Conservation (phyloP, 2,113 vertebrate species). For the Pholis gunnellus region DNA sequence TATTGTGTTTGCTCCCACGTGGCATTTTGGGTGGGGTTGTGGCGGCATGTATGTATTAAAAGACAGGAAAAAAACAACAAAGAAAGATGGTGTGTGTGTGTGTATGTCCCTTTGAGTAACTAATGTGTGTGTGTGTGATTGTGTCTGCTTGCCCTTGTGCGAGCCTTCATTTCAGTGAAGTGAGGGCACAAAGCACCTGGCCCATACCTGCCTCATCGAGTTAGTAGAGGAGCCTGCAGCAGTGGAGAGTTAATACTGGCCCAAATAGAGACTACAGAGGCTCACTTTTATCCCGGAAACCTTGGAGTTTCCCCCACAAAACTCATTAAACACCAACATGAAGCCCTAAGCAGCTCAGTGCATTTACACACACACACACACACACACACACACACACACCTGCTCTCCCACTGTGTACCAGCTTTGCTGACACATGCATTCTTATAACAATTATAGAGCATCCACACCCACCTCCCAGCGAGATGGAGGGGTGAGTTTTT, state of each 20-base stretch:
- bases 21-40: conserved; percentile 7
- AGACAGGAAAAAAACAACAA: neutral
- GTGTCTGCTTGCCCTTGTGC: conserved; percentile 31
- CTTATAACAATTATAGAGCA: conserved; percentile 66
- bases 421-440: conserved; percentile 70
- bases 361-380: conserved; percentile 22
- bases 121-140: neutral
- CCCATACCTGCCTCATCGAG: conserved; percentile 62
- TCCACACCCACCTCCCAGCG: conserved; percentile 19
- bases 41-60: neutral
- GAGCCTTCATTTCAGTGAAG: conserved; percentile 15
- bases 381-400: conserved; percentile 54
- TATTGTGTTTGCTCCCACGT: conserved; percentile 35
- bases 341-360: conserved; percentile 32
- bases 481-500: conserved; percentile 27
- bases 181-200: conserved; percentile 34
- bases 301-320: conserved; percentile 55
- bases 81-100: neutral
- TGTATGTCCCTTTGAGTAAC: conserved; percentile 13
- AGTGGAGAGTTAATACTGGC: conserved; percentile 40
- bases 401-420: conserved; percentile 45
- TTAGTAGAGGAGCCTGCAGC: conserved; percentile 51
- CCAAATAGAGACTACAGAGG: conserved; percentile 41
- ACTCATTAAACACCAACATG: conserved; percentile 63
- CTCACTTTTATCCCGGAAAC: conserved; percentile 49